Evolutionary conservation across 2,797 vertebrate genomes (phyloP).

Genomic region (Chrysocyon brachyurus): DNA sequence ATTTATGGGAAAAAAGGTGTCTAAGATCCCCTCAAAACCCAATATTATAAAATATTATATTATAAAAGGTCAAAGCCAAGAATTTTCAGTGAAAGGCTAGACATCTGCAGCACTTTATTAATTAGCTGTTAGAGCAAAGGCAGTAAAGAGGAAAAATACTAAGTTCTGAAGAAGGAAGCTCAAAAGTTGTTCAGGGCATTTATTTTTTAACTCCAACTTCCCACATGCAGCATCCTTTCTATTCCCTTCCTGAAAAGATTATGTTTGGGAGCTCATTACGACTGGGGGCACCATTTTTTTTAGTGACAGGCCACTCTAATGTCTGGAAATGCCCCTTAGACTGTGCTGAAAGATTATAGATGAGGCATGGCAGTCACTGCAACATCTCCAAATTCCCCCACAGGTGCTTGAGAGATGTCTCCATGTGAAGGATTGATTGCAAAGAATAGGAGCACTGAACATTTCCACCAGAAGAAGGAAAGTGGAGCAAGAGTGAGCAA

Average conservation of each 20-base stretch:
- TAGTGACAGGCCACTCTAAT: background rate
- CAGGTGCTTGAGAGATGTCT: background rate
- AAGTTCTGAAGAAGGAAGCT: background rate
- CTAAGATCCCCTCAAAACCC: background rate
- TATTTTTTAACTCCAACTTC: background rate
- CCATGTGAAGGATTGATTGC: background rate
- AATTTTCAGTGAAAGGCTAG: background rate
- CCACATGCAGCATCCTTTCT: background rate
- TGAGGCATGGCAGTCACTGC: background rate
- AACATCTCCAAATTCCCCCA: background rate
- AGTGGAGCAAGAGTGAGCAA: background rate
- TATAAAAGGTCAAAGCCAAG: background rate
- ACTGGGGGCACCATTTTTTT: background rate
- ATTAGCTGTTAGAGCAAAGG: background rate
- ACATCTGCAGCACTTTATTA: background rate
- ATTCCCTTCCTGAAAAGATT: background rate
- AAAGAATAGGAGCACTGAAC: background rate
- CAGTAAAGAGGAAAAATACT: background rate
- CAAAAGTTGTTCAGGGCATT: background rate
- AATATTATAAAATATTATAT: background rate
- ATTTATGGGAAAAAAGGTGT: background rate
- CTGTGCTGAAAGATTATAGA: background rate
- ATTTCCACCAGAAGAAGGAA: background rate
- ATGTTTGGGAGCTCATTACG: background rate
- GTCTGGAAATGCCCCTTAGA: background rate